phyloP scores from a whole-genome alignment of 2,888 invertebrate species.

The Pollenia angustigena region DNA sequence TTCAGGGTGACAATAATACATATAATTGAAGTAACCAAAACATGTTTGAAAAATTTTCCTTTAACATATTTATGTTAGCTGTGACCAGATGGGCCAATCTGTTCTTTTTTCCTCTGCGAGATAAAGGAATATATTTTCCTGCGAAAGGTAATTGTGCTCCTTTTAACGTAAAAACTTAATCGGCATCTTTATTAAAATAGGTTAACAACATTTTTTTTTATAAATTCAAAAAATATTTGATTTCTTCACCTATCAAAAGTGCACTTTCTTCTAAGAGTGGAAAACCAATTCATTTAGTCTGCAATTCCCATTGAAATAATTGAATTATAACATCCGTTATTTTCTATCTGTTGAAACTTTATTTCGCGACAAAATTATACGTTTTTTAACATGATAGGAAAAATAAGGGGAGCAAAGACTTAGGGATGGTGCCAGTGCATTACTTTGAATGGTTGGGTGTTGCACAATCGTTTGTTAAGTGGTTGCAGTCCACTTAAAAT shows the following conservation, averaged over 20 bases:
- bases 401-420: background rate
- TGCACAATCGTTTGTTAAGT: slow-evolving; percentile 6
- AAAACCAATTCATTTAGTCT: slow-evolving; percentile 44
- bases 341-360: slow-evolving; percentile 14
- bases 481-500: slow-evolving; percentile 50
- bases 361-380: background rate
- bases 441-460: slow-evolving; percentile 9
- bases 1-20: too few relatives aligned
- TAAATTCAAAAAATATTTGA: too few relatives aligned
- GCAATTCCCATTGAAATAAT: slow-evolving; percentile 42
- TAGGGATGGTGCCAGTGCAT: slow-evolving; percentile 53
- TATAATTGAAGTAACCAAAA: too few relatives aligned
- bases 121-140: too few relatives aligned
- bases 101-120: too few relatives aligned
- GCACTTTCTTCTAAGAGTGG: background rate
- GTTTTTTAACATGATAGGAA: background rate
- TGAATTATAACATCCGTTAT: slow-evolving; percentile 69
- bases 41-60: too few relatives aligned
- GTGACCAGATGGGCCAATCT: too few relatives aligned
- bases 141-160: too few relatives aligned
- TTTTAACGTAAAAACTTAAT: too few relatives aligned
- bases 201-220: too few relatives aligned
- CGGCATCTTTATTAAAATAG: too few relatives aligned
- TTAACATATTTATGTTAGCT: too few relatives aligned
- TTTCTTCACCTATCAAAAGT: background rate